phyloP scores from a whole-genome alignment of 2,113 vertebrate genomes.

The Rhynchomys soricoides region DNA sequence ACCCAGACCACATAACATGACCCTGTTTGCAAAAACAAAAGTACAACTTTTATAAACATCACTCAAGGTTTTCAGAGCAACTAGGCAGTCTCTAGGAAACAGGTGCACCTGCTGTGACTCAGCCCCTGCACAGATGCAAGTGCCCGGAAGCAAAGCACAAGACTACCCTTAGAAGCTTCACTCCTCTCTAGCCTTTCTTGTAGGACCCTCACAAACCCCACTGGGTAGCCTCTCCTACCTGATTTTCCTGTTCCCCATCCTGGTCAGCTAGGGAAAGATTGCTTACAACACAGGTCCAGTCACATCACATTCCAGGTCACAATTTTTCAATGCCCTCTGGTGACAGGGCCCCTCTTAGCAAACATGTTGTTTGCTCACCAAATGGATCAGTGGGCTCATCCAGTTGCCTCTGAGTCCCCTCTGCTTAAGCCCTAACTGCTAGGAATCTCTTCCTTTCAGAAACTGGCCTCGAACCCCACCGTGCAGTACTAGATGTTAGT shows the following conservation, averaged over 20 bases:
- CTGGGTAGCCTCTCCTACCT: neutral
- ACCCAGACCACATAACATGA: no score
- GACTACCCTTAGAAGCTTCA: neutral
- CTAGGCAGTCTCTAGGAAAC: slow-evolving; percentile 1
- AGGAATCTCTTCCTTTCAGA: slow-evolving; percentile 27
- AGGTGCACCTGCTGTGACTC: neutral
- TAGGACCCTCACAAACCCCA: neutral
- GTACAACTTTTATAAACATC: neutral
- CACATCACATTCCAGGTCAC: neutral
- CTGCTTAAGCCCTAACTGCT: neutral
- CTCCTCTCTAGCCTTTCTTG: neutral
- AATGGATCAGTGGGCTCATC: neutral
- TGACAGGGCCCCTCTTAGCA: neutral
- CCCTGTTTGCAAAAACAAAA: neutral
- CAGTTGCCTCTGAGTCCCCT: neutral
- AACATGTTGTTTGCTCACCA: slow-evolving; percentile 12
- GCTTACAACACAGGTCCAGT: neutral
- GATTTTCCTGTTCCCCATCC: neutral
- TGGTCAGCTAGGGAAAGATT: neutral
- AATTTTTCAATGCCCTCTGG: neutral
- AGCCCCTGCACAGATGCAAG: neutral
- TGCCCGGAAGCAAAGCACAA: neutral
- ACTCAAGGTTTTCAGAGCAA: neutral
- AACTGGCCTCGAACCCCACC: neutral
- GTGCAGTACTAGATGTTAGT: neutral